Evolutionary conservation across 2,113 vertebrate genomes (phyloP), one percentile per base, ranked within the genome.

Genomic region (Collichthys lucidus): DNA sequence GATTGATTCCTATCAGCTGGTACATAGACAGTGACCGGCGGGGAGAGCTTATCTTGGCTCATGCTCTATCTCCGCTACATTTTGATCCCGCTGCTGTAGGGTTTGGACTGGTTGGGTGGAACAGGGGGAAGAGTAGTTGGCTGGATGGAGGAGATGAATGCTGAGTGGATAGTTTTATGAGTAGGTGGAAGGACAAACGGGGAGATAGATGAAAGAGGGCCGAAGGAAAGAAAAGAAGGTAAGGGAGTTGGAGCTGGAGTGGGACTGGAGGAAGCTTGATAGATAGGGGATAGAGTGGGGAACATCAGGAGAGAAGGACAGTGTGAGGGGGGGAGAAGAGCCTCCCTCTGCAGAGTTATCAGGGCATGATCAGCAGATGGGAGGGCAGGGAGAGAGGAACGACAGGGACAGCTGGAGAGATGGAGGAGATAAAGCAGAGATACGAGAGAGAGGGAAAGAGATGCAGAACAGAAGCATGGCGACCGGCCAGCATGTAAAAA

Each of bases 1-100:
- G 86, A 91, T 88, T 92, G 92, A 94, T 94, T 90, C 84, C 77
- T 92, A 93, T 94, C 93, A 91, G 88, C 80, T 88, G 87, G 70
- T 90, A 92, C 90, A 92, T 86, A 85, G 90, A 93, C 93, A 84
- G 87, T 92, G 88, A 91, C 90, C 93, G 83, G 88, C 83, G 55
- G 92, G 83, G 77, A 70, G 78, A 86, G 92, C 85, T 94, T 94
- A 92, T 93, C 92, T 91, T 65, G 80, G 87, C 88, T 91, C 86
- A 77, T 49, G 79, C 89, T 91, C 89, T 69, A 85, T 86, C 89
- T 90, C 80, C 72, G 57, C 83, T 86, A 86, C 90, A 77, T 89
- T 90, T 81, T 91, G 88, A 93, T 93, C 86, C 68, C 71, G 82
- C 75, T 66, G 88, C 91, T 91, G 78, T 31, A 85, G 90, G 89